Evolutionary conservation across 1,140 invertebrate species (phyloP), one percentile per base, ranked within the genome.

Genomic region (Uloborus diversus): DNA sequence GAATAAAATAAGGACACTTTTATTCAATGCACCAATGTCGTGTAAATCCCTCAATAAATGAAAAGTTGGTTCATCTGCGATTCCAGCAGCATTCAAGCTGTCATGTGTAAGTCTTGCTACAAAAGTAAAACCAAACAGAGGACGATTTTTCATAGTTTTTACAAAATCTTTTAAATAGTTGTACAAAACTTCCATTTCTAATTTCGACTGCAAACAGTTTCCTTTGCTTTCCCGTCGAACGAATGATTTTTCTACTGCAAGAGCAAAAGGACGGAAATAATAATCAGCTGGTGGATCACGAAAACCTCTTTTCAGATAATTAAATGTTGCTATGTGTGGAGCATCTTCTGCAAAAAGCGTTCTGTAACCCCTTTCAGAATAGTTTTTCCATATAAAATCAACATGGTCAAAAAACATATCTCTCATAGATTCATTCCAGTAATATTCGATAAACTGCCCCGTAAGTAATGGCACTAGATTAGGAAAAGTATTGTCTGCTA

Each of bases 1-100:
- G 81, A 96, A 88, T 25, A 97, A 90, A 25, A 98, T 88, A 0
- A 98, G 85, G 0, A 90, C 85, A 0, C 91, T 91, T 82, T 90
- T 87, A 32, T 89, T 86, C 1, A 89, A 82, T 33, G 82, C 81
- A 5, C 82, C 81, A 32, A 33, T 42, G 5, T 84, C 80, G 32
- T 86, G 79, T 14, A 89, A 73, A 14, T 81, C 61, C 4, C 32
- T 68, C 4, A 84, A 25, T 78, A 88, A 86, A n/a, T 84, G 80
- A 23, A 84, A 71, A 57, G 86, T 83, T 17, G 85, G 83, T 13
- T 81, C 79, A 79, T 88, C 87, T 27, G 85, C 83, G 5, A 82
- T 81, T 2, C 82, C 82, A 2, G 84, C 85, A 13, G 83, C 80
- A 68, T 87, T 87, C 28, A 87, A 64, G 53, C 83, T 81, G 71